Evolutionary conservation across 92 coral and sea anemone species (phyloP).

Genomic region (Phenganax marumi): DNA sequence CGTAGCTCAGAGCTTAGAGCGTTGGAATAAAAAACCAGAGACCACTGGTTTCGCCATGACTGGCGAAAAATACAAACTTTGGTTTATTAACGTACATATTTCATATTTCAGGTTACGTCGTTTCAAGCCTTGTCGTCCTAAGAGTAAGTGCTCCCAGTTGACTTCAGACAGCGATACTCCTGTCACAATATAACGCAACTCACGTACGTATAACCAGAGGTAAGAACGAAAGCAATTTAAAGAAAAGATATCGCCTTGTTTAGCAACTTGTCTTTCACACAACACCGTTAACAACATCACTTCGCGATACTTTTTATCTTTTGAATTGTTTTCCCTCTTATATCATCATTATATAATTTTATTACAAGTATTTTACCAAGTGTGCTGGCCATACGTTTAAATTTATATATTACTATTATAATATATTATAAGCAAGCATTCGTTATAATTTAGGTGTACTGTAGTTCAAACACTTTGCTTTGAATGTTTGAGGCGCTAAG

Average conservation of each 20-base stretch:
- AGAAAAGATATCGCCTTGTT: not conserved
- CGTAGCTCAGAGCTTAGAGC: not conserved
- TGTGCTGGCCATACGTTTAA: constrained; percentile 37
- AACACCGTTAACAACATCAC: not conserved
- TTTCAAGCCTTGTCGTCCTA: constrained; percentile 64
- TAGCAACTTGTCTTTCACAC: no score
- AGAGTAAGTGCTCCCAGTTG: constrained; percentile 52
- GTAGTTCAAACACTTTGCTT: not conserved
- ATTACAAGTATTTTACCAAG: constrained; percentile 30
- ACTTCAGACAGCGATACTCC: constrained; percentile 93
- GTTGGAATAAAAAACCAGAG: not conserved
- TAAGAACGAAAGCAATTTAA: not conserved
- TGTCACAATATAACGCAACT: constrained; percentile 57
- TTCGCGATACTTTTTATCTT: not conserved
- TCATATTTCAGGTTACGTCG: constrained; percentile 75
- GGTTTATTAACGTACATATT: not conserved
- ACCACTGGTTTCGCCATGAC: no score
- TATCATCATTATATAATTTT: constrained; percentile 24
- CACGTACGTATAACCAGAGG: not conserved
- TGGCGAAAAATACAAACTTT: no score
- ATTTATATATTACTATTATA: not conserved
- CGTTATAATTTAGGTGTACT: constrained; percentile 2
- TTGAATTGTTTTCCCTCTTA: not conserved
- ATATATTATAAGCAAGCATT: constrained; percentile 25
- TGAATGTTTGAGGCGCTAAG: not conserved